A percentile compares a stretch with the other conserved stretches of the same genome.
Conservation (phyloP, 1,140 invertebrate genomes). For the Monomorium pharaonis region DNA sequence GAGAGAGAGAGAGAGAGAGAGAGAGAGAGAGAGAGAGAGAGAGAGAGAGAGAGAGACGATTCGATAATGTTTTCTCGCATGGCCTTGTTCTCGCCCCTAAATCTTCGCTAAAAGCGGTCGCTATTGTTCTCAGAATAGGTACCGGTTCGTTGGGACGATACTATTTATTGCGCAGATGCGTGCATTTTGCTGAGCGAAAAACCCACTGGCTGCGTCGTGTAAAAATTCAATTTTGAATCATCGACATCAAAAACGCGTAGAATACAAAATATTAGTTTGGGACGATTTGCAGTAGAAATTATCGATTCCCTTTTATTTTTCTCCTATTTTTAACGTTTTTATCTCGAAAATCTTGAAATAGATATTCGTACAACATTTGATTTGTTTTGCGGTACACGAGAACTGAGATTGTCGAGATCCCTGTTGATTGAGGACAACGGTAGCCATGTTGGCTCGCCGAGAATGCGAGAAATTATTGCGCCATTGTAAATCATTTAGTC, state of each 20-base stretch:
- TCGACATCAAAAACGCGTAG: not conserved
- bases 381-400: not conserved
- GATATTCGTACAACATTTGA: not conserved
- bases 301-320: not conserved
- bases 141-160: not conserved
- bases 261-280: not conserved
- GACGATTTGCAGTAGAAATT: not conserved
- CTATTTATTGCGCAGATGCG: not conserved
- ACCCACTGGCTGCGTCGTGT: not conserved
- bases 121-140: slow-evolving; percentile 3
- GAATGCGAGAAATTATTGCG: not conserved
- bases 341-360: not conserved
- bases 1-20: too few relatives aligned
- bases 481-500: slow-evolving; percentile 7
- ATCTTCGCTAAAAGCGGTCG: not conserved
- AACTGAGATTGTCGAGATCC: not conserved
- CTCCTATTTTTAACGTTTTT: not conserved
- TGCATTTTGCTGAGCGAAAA: not conserved
- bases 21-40: too few relatives aligned
- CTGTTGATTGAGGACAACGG: not conserved
- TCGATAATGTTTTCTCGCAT: not conserved
- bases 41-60: too few relatives aligned
- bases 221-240: not conserved
- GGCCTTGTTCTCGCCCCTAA: not conserved
- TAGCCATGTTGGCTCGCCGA: not conserved